Conservation (phyloP, 2,113 vertebrate genomes). For the Pyxicephalus adspersus region DNA sequence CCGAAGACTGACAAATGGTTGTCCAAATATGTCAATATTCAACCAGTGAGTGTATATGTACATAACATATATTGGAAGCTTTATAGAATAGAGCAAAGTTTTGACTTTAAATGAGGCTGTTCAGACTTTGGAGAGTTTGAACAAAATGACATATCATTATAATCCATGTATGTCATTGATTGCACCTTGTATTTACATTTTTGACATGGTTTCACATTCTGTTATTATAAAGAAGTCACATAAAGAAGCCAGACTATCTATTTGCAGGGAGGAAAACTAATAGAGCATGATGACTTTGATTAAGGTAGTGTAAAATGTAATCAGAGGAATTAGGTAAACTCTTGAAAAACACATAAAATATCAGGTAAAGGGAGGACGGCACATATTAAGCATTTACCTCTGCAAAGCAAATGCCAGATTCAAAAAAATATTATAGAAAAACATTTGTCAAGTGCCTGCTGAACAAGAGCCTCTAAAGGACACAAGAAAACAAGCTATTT, state of each 20-base stretch:
- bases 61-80: not conserved
- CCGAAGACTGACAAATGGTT: too few relatives aligned
- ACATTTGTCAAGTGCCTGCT: constrained; percentile 16
- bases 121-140: not conserved
- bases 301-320: constrained; percentile 20
- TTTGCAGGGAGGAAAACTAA: not conserved
- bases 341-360: constrained; percentile 26
- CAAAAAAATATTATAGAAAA: constrained; percentile 16
- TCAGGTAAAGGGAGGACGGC: constrained; percentile 3
- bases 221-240: not conserved
- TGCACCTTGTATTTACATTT: not conserved
- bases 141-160: not conserved
- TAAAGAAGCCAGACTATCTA: not conserved
- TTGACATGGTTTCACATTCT: not conserved
- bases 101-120: not conserved
- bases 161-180: not conserved
- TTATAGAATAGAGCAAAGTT: not conserved
- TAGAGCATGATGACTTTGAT: not conserved
- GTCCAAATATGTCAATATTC: too few relatives aligned
- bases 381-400: constrained; percentile 4
- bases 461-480: not conserved
- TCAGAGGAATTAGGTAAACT: not conserved
- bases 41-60: not conserved
- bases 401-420: not conserved
- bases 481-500: not conserved